These are phyloP conservation scores for Scarus forsteni DNA, from an alignment of 2,797 vertebrate genomes.

Conservation along the genomic window DNA sequence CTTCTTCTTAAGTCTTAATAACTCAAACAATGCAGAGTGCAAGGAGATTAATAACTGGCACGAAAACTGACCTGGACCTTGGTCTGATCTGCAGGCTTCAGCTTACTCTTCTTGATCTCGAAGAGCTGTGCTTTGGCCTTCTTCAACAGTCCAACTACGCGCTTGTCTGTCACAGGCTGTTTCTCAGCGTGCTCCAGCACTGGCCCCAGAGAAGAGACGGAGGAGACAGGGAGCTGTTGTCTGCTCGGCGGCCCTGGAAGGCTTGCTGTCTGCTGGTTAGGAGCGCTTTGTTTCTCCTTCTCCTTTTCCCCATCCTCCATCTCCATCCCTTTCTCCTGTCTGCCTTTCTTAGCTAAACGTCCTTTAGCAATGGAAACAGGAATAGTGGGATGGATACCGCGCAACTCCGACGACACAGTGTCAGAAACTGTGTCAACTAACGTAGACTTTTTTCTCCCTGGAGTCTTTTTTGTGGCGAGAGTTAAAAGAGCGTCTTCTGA, in stretches of 20 bases:
- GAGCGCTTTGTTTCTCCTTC: constrained; percentile 78
- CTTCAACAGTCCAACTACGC: constrained; percentile 93
- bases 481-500: constrained; percentile 84
- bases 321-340: constrained; percentile 86
- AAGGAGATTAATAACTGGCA: not conserved
- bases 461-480: constrained; percentile 89
- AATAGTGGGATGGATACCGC: constrained; percentile 68
- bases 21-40: too few species aligned
- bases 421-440: constrained; percentile 83
- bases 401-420: constrained; percentile 78
- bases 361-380: constrained; percentile 82
- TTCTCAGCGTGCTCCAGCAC: constrained; percentile 94
- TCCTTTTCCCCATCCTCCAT: constrained; percentile 83
- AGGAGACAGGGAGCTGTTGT: constrained; percentile 78
- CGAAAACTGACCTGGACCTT: constrained; percentile 92
- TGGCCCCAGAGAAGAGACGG: constrained; percentile 90
- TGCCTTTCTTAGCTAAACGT: constrained; percentile 90
- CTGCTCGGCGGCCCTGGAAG: constrained; percentile 82
- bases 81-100: constrained; percentile 92
- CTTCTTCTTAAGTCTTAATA: too few species aligned
- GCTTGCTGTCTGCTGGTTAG: constrained; percentile 69
- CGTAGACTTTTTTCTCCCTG: constrained; percentile 89
- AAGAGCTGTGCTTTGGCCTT: constrained; percentile 97
- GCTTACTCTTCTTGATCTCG: constrained; percentile 98
- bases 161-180: constrained; percentile 94